A percentile compares a stretch with the other conserved stretches of the same genome.
phyloP scores from a whole-genome alignment of 37 sponge, comb jelly and placozoan genomes.

The Oopsacas minuta region DNA sequence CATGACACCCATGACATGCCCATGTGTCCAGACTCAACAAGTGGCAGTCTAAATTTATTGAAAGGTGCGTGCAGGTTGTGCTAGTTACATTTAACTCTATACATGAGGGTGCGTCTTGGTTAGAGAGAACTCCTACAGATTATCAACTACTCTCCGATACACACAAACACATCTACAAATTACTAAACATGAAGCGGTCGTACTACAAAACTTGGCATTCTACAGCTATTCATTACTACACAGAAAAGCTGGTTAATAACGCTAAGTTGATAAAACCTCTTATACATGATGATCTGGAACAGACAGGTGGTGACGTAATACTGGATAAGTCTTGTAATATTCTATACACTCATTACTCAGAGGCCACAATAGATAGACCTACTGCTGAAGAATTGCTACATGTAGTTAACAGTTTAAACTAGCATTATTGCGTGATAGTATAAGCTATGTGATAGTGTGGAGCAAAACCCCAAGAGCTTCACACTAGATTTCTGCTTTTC shows the following conservation, averaged over 20 bases:
- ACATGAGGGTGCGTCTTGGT: background rate
- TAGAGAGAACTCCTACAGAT: background rate
- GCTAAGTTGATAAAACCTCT: background rate
- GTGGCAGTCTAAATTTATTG: background rate
- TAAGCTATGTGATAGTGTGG: background rate
- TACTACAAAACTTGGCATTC: background rate
- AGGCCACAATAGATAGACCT: background rate
- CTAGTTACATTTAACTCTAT: background rate
- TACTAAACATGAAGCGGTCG: background rate
- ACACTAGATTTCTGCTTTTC: background rate
- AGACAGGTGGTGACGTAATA: background rate
- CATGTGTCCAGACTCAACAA: background rate
- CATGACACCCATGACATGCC: conserved; percentile 10
- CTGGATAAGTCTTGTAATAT: background rate
- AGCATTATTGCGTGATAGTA: no score
- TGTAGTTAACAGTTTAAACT: no score
- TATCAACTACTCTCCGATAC: background rate
- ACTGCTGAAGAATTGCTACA: background rate
- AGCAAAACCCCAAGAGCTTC: background rate
- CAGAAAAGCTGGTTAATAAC: background rate
- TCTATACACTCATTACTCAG: background rate
- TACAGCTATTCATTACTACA: background rate
- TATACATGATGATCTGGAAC: background rate
- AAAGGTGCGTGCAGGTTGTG: background rate
- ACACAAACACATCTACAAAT: background rate